Percentiles rank a stretch among this genome's conserved stretches.
Conservation (phyloP, 1,140 invertebrate genomes). For the Muscidifurax raptorellus region DNA sequence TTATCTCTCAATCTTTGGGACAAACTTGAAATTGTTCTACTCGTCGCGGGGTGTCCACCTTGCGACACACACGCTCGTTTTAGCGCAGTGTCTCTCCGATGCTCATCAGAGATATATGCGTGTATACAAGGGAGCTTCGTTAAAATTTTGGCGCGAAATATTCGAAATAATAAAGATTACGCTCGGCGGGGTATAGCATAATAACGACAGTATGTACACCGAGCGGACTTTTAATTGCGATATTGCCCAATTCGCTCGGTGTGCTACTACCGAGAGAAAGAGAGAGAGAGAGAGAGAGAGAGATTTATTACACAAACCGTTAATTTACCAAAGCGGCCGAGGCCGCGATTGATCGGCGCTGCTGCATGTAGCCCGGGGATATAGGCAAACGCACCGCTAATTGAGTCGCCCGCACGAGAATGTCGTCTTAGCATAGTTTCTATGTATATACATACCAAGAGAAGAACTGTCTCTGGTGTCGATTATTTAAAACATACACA, state of each 20-base stretch:
- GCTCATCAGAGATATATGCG: too few species aligned
- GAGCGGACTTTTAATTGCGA: background rate
- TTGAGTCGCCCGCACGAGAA: conserved; percentile 41
- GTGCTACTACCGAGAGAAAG: background rate
- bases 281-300: too few species aligned
- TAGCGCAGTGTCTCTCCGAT: background rate
- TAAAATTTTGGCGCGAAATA: background rate
- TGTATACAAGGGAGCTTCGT: background rate
- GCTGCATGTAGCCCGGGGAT: background rate
- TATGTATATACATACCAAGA: background rate
- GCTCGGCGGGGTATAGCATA: background rate
- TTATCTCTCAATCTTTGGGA: conserved; percentile 50
- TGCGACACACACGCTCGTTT: conserved; percentile 36
- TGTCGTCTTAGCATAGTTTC: conserved; percentile 5
- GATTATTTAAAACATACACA: too few species aligned
- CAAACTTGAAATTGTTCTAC: conserved; percentile 38
- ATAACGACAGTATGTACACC: too few species aligned
- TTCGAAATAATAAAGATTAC: background rate
- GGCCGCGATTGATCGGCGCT: conserved; percentile 6
- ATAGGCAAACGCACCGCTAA: conserved; percentile 23
- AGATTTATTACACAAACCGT: conserved; percentile 1
- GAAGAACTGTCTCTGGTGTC: background rate
- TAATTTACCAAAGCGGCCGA: background rate
- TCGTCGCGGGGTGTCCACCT: conserved; percentile 19
- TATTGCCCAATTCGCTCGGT: conserved; percentile 11